Conservation (phyloP, 2,888 invertebrate species). For the Eilema griseolum region DNA sequence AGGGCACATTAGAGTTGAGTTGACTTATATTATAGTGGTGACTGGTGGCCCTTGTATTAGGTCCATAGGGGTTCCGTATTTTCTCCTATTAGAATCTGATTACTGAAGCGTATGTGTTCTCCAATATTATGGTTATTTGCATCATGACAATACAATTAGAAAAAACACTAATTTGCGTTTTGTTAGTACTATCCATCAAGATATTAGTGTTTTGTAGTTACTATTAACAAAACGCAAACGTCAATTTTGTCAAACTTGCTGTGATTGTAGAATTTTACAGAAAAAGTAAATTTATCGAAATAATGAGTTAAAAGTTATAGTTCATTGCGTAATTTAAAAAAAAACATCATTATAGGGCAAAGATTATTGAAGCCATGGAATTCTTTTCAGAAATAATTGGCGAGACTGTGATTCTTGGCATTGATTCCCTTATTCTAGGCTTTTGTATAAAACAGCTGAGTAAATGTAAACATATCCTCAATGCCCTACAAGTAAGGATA, state of each 20-base stretch:
- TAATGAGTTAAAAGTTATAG: constrained; percentile 40
- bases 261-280: constrained; percentile 28
- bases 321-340: constrained; percentile 24
- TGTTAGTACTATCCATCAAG: no score
- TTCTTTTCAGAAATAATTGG: constrained; percentile 88
- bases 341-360: constrained; percentile 15
- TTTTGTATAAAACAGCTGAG: constrained; percentile 92
- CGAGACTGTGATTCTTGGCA: constrained; percentile 91
- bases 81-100: no score
- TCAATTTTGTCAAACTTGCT: constrained; percentile 27
- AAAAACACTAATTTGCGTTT: no score
- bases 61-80: no score
- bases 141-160: no score
- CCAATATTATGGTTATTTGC: no score
- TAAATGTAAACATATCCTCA: constrained; percentile 90
- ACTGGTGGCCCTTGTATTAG: no score
- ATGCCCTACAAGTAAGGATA: constrained; percentile 89
- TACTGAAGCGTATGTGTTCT: no score
- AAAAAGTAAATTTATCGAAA: constrained; percentile 33
- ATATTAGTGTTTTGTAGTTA: neutral
- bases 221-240: constrained; percentile 31
- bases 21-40: no score
- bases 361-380: constrained; percentile 86
- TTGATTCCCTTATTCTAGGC: constrained; percentile 91
- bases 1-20: no score